Percentiles rank a stretch among this genome's conserved stretches.
These are phyloP conservation scores for Harpalus rufipes DNA, from an alignment of 2,888 invertebrate genomes.

Conservation along the genomic window DNA sequence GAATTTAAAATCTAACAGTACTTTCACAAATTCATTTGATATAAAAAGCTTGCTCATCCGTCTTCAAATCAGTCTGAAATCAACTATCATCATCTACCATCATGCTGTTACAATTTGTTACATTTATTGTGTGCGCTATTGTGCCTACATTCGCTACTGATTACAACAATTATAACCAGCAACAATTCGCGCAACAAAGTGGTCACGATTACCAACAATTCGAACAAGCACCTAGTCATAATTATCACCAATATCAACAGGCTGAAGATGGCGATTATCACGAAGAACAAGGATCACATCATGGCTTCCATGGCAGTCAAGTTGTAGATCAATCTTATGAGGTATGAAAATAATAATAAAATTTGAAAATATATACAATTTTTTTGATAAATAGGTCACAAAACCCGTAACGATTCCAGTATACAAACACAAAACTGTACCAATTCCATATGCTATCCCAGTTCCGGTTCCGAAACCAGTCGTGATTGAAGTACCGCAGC, in stretches of 20 bases:
- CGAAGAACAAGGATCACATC: neutral
- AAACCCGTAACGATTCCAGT: conserved; percentile 81
- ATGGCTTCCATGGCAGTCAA: neutral
- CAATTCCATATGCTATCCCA: conserved; percentile 77
- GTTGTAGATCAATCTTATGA: conserved; percentile 11
- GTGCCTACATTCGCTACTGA: neutral
- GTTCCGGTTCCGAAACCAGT: conserved; percentile 61
- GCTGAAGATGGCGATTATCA: neutral
- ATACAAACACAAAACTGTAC: conserved; percentile 78
- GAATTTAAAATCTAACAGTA: conserved; percentile 1
- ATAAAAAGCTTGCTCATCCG: conserved; percentile 1
- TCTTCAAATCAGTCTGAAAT: neutral
- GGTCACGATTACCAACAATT: neutral
- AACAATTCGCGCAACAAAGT: neutral
- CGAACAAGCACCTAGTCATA: neutral
- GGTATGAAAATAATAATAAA: neutral
- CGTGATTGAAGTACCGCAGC: conserved; percentile 78
- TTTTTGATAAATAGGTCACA: conserved; percentile 80
- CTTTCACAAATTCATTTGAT: conserved; percentile 14
- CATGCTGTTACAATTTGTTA: neutral
- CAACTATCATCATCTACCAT: neutral
- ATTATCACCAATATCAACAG: neutral
- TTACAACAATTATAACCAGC: neutral
- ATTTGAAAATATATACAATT: conserved; percentile 79
- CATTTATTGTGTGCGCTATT: neutral